Evolutionary conservation across 2,888 invertebrate species (phyloP), one percentile per base, ranked within the genome.

Genomic region (Copidosoma aretas): DNA sequence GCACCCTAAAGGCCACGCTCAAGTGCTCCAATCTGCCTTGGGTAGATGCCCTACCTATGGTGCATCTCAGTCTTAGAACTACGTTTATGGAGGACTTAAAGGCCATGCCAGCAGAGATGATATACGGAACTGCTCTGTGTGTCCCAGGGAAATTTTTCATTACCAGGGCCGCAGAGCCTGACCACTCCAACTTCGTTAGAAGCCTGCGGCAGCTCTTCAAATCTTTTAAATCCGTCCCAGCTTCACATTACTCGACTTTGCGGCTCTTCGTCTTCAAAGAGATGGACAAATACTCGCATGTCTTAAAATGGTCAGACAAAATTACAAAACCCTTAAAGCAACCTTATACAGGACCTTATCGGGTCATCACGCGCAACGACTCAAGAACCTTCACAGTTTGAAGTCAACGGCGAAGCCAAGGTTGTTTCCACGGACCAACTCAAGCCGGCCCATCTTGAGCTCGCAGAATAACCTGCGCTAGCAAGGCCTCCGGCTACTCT

Each of bases 1-100:
- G 49, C 1, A 60, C 46, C 14, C 39, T 69, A 3, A 70, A 70
- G 52, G 49, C 60, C 17, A 24, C 46, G 8, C 49, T 60, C 19
- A 17, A 1, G 24, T 60, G 22, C 22, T 32, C 1, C 19, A 17
- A 19, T 10, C 4, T 15, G 15, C 21, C 32, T 15, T 41, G 63
- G 25, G 52, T 58, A 1, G 64, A 67, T 1, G 17, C 41, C 19
- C 70, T 78, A 5, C 75, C 77, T 1, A 62, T 71, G 1, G 73
- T 78, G n/a, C 69, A 77, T 0, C 67, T 78, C 5, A 77, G 76
- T 8, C 74, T 79, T 1, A 67, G 77, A 43, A 61, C 73, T n/a
- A 75, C 77, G 1, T 77, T 77, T 25, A 64, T 73, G 1, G 75
- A 77, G 0, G 82, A 82, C 19, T 68, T 82, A 4, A 24, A 63